Percentiles rank a stretch among this genome's conserved stretches.
Conservation (phyloP, 2,797 vertebrate species). For the Mormyrops attenuatus region DNA sequence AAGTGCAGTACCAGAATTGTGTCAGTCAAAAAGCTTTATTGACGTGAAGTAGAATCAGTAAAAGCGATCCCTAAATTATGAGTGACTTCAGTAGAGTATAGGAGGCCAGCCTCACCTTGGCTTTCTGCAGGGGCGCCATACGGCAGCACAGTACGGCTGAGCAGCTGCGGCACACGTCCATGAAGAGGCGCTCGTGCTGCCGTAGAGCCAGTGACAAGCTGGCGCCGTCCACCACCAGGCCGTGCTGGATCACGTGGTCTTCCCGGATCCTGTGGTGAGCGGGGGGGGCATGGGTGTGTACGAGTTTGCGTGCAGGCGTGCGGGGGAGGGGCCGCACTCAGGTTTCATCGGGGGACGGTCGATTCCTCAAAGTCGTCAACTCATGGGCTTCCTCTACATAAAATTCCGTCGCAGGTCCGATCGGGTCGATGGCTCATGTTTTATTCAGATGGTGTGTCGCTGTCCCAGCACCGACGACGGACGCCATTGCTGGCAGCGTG, state of each 20-base stretch:
- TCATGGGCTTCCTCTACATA: neutral
- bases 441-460: conserved; percentile 2
- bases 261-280: conserved; percentile 74
- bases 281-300: neutral
- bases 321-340: neutral
- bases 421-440: neutral
- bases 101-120: conserved; percentile 68
- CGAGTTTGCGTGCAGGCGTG: neutral
- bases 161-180: conserved; percentile 87
- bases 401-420: neutral
- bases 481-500: neutral
- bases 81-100: neutral
- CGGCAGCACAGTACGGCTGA: conserved; percentile 93
- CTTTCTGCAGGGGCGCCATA: conserved; percentile 97
- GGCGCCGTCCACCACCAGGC: conserved; percentile 90
- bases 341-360: neutral
- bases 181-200: conserved; percentile 93
- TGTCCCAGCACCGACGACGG: neutral
- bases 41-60: neutral
- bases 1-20: neutral
- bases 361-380: neutral
- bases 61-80: neutral
- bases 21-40: neutral
- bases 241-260: conserved; percentile 93
- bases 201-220: conserved; percentile 91